Percentiles rank a stretch among this genome's conserved stretches.
Evolutionary conservation across 2,113 vertebrate genomes (phyloP).

Genomic region (Psophia crepitans): DNA sequence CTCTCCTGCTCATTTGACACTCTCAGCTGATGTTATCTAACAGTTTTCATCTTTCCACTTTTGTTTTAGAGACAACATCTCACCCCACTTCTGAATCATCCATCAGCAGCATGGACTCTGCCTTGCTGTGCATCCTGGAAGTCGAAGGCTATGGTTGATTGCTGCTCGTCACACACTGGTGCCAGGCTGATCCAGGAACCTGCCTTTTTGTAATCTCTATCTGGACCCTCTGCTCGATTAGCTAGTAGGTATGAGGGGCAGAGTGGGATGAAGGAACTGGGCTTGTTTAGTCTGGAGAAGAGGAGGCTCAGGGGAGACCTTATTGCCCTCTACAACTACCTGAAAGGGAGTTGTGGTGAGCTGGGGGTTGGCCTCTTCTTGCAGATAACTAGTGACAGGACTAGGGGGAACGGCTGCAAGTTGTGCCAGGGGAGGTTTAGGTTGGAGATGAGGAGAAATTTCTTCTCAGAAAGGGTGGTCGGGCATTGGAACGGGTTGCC

Average conservation of each 20-base stretch:
- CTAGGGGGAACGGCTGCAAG: no score
- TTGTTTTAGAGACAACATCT: background rate
- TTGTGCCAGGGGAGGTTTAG: no score
- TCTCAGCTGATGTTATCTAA: background rate
- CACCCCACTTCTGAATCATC: background rate
- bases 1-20: background rate
- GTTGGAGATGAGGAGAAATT: no score
- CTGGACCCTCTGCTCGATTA: background rate
- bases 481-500: no score
- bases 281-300: no score
- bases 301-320: no score
- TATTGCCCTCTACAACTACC: no score
- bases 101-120: rapidly evolving
- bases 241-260: background rate
- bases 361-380: no score
- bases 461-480: no score
- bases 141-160: background rate
- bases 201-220: background rate
- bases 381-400: no score
- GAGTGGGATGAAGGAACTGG: background rate
- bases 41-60: background rate
- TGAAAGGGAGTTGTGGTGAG: no score
- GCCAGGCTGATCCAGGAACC: background rate
- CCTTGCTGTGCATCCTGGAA: background rate
- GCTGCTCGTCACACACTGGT: background rate